phyloP scores from a whole-genome alignment of 2,113 vertebrate genomes.

The Aspiorhynchus laticeps region DNA sequence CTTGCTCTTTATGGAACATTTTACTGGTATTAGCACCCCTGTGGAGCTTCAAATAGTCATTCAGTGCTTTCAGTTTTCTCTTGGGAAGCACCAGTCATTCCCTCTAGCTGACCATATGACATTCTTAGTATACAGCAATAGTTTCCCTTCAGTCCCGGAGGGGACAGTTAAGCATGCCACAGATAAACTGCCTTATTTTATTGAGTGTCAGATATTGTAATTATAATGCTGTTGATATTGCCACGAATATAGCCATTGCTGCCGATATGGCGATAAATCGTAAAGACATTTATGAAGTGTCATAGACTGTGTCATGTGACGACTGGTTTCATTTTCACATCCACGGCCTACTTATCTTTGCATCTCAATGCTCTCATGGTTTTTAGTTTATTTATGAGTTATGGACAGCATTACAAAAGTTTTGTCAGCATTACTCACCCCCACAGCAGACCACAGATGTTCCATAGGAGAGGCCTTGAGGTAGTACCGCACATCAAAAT shows the following conservation, averaged over 20 bases:
- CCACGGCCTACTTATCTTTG: not conserved
- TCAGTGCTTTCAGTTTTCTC: constrained; percentile 34
- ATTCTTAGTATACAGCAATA: not conserved
- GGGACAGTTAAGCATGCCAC: not conserved
- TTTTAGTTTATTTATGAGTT: constrained; percentile 26
- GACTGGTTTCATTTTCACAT: constrained; percentile 34
- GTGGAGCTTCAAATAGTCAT: not conserved
- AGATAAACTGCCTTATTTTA: not conserved
- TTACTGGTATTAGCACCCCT: not conserved
- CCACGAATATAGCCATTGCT: not conserved
- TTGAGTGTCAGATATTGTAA: constrained; percentile 1
- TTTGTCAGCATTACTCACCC: constrained; percentile 9
- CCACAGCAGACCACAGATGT: not conserved
- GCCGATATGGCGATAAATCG: not conserved
- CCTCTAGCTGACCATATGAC: constrained; percentile 2
- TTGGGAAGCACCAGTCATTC: constrained; percentile 38
- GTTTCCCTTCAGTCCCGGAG: constrained; percentile 7
- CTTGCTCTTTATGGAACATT: not conserved
- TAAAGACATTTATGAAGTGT: not conserved
- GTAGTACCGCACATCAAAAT: not conserved
- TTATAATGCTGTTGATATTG: not conserved
- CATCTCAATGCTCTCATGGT: not conserved
- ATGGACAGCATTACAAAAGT: not conserved
- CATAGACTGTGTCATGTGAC: not conserved
- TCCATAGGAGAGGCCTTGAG: not conserved